Base-by-base conservation (phyloP, 2,888 invertebrate genomes). In the Drosophila borealis region DNA sequence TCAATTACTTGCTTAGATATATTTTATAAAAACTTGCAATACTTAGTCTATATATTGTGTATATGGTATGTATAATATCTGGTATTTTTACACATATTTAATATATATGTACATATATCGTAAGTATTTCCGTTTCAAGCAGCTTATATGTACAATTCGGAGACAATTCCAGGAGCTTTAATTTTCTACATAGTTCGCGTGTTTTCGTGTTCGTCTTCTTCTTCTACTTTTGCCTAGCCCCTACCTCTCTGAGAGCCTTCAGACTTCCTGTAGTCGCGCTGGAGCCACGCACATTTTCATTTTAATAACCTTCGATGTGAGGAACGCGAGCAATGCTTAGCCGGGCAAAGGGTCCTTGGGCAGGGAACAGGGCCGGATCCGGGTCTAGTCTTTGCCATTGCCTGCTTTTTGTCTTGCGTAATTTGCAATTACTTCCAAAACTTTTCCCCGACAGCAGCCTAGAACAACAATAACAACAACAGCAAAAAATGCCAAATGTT, bases 121-220 rank as follows among this genome's bases (percentile, higher is more conserved):
- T 6, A n/a, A 10, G 17, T 41, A 41, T 17, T 41, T 41, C 17
- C 17, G 0, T 2, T 17, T 41, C 4, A 41, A n/a, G 17, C 14
- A 13, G 42, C 44, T 54, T 61, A 45, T 6, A 37, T 46, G 33
- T 37, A 33, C 14, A 42, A 17, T 63, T 55, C 36, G 9, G 19
- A n/a, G 34, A 39, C 39, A 56, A 46, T 49, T 60, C 62, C 17
- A 50, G 64, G 25, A 44, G 61, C 59, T 57, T 61, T 69, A 62
- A 63, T 74, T 74, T 74, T 88, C 70, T 70, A 77, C 66, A 33
- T 66, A 59, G 48, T 74, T 81, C 41, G 88, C 85, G 82, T 88
- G 82, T 66, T 68, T 70, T 42, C 41, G 33, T 46, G 48, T 59
- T 50, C 37, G 19, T 42, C 13, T 33, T 41, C 10, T 36, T 5